Evolutionary conservation across 2,888 invertebrate genomes (phyloP).

Genomic region (Caenorhabditis uteleia): DNA sequence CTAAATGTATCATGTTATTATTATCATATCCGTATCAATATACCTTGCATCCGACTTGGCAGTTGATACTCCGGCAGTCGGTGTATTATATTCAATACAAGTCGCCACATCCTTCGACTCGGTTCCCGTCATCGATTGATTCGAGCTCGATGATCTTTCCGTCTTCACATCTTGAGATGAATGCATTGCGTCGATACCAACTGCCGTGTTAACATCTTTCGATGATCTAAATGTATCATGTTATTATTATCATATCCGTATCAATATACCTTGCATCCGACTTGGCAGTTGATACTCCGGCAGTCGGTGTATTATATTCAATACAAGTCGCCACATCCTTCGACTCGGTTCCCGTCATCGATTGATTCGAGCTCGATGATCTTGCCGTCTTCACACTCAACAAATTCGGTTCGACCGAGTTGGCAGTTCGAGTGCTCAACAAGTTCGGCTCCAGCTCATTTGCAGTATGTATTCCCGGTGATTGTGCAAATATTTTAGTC

Average conservation of each 20-base stretch:
- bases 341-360: neutral
- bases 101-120: too few species aligned
- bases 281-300: neutral
- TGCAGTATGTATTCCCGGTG: slow-evolving; percentile 18
- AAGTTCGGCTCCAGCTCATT: slow-evolving; percentile 31
- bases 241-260: too few species aligned
- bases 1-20: too few species aligned
- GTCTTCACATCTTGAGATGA: too few species aligned
- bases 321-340: neutral
- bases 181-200: too few species aligned
- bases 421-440: slow-evolving; percentile 24
- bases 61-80: too few species aligned
- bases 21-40: too few species aligned
- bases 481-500: slow-evolving; percentile 6
- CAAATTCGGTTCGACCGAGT: slow-evolving; percentile 28
- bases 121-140: too few species aligned
- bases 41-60: too few species aligned
- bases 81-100: too few species aligned
- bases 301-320: neutral
- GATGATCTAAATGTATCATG: neutral
- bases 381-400: slow-evolving; percentile 12
- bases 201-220: slow-evolving; percentile 28
- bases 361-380: slow-evolving; percentile 5
- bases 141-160: too few species aligned
- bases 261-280: neutral